Base-by-base conservation (phyloP, 30 jellyfish, hydroid and myxozoan genomes). In the Turritopsis rubra region DNA sequence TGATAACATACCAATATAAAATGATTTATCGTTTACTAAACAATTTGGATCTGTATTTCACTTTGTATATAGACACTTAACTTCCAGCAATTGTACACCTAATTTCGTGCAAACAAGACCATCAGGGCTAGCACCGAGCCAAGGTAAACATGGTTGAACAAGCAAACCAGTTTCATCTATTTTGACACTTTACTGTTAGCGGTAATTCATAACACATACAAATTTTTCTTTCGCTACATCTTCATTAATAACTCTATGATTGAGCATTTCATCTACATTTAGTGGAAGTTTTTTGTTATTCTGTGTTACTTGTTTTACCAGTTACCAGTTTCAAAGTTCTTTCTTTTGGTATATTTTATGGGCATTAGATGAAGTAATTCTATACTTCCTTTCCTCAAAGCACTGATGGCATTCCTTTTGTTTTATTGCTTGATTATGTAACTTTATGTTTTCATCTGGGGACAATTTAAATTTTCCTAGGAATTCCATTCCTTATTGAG, bases 111-210 rank as follows among this genome's bases (percentile, higher is more conserved):
- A 0, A 0, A 0, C 0, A 0, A 25, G 0, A 25, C 1, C 1
- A 72, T 72, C 80, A 1, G 1, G 80, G 0, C 0, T 1, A 18
- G 1, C 80, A 0, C 80, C 80, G 25, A 0, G 1, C 0, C 0
- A 0, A 0, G 0, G 73, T 0, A 60, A 20, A 77, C 65, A 18
- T 66, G 93, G 93, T 70, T 85, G 93, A 16, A 85, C 85, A 26
- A 85, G 75, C 22, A 85, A 5, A 66, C 93, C 91, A 13, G 85
- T 53, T 0, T 85, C 93, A 20, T 72, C 71, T 7, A 85, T 66
- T 77, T 71, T 28, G 13, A 31, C 78, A n/a, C 66, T 71, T 27
- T 77, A 53, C 22, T 0, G 0, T 0, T 18, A 0, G 0, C 73
- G 73, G 21, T 0, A 60, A 60, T 60, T 60, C 0, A 0, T 0